phyloP scores from a whole-genome alignment of 2,888 invertebrate species.

The Meiosimyza decipiens region DNA sequence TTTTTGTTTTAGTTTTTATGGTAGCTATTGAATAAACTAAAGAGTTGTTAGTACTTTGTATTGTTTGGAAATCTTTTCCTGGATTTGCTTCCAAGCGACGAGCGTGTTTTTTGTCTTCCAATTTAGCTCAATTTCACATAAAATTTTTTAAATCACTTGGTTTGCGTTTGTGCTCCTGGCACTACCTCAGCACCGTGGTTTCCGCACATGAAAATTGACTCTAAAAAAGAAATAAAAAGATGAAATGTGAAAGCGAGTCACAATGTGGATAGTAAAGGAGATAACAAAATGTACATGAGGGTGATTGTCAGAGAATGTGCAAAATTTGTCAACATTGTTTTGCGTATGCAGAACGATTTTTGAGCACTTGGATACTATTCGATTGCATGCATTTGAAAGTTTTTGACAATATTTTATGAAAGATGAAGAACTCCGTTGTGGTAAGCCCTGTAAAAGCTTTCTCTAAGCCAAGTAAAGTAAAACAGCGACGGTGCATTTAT shows the following conservation, averaged over 20 bases:
- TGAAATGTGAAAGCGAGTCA: background rate
- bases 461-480: no score
- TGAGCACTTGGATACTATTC: no score
- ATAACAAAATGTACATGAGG: constrained; percentile 11
- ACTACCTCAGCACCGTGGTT: constrained; percentile 65
- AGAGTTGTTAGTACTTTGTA: no score
- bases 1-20: background rate
- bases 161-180: constrained; percentile 46
- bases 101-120: background rate
- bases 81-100: background rate
- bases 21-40: background rate
- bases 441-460: no score
- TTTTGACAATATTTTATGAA: no score
- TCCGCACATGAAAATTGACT: constrained; percentile 66
- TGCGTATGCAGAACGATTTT: no score
- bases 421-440: no score
- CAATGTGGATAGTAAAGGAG: background rate
- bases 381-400: no score
- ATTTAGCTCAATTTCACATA: constrained; percentile 20
- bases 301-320: background rate
- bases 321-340: no score
- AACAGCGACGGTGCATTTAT: no score
- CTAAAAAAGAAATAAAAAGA: constrained; percentile 46
- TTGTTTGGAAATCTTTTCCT: no score
- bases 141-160: constrained; percentile 40